These are phyloP conservation scores for Rhinoderma darwinii DNA, from an alignment of 2,113 vertebrate species.

Conservation along the genomic window DNA sequence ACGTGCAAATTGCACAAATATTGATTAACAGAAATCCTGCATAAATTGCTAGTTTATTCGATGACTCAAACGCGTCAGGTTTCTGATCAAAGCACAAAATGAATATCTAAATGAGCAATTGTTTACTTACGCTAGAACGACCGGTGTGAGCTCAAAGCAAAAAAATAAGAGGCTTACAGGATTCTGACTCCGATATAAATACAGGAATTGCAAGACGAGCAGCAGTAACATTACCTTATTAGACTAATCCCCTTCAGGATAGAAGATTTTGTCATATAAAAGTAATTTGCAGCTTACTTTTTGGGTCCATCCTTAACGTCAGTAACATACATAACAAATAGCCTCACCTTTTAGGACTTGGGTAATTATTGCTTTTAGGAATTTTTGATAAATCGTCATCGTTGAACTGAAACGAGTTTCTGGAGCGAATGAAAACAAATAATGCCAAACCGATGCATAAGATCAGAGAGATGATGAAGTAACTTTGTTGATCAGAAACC, in stretches of 20 bases:
- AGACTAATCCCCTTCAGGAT: too few relatives aligned
- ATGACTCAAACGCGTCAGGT: too few relatives aligned
- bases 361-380: conserved; percentile 92
- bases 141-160: background rate
- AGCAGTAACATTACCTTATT: too few relatives aligned
- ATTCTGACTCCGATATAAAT: too few relatives aligned
- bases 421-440: conserved; percentile 87
- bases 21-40: too few relatives aligned
- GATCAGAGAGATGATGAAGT: conserved; percentile 87
- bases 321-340: background rate
- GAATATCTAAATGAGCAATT: background rate
- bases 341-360: conserved; percentile 91
- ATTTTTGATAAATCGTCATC: conserved; percentile 73
- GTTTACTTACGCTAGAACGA: background rate
- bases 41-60: too few relatives aligned
- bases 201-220: too few relatives aligned
- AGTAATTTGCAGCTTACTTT: too few relatives aligned
- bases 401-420: conserved; percentile 73
- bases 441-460: conserved; percentile 87
- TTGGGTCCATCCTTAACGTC: too few relatives aligned
- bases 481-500: conserved; percentile 92
- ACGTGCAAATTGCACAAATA: too few relatives aligned
- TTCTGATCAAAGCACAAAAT: background rate
- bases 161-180: too few relatives aligned
- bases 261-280: too few relatives aligned